A percentile compares a stretch with the other conserved stretches of the same genome.
Conservation (phyloP, 2,888 invertebrate species). For the Trichacis sp. region DNA sequence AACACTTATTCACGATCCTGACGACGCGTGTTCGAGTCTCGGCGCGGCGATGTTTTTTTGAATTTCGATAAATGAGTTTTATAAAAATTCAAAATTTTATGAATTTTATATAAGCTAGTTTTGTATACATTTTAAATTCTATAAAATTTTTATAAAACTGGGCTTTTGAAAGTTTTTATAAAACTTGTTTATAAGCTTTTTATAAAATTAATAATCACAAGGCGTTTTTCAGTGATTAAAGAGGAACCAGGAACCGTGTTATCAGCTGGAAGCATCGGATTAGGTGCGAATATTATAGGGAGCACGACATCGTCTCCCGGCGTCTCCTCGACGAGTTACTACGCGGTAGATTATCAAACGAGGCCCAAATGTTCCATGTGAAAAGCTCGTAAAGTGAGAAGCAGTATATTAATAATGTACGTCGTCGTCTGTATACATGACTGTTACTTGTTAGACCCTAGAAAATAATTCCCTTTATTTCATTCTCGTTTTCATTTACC, state of each 20-base stretch:
- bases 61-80: no score
- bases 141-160: no score
- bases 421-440: background rate
- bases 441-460: background rate
- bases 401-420: constrained; percentile 1
- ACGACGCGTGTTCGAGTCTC: no score
- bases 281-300: constrained; percentile 58
- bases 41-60: no score
- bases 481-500: background rate
- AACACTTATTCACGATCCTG: no score
- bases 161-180: no score
- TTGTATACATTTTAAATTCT: no score
- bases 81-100: no score
- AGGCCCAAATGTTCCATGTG: constrained; percentile 64
- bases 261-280: constrained; percentile 55
- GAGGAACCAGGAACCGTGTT: constrained; percentile 62
- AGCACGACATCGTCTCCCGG: constrained; percentile 53
- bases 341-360: constrained; percentile 59
- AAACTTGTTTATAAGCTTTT: no score
- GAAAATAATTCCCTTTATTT: constrained; percentile 2
- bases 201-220: no score
- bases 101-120: no score
- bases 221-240: constrained; percentile 60
- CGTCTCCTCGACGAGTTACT: constrained; percentile 60
- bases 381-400: constrained; percentile 19